Evolutionary conservation across 2,888 invertebrate genomes (phyloP).

Genomic region (Epiperipatus broadwayi): DNA sequence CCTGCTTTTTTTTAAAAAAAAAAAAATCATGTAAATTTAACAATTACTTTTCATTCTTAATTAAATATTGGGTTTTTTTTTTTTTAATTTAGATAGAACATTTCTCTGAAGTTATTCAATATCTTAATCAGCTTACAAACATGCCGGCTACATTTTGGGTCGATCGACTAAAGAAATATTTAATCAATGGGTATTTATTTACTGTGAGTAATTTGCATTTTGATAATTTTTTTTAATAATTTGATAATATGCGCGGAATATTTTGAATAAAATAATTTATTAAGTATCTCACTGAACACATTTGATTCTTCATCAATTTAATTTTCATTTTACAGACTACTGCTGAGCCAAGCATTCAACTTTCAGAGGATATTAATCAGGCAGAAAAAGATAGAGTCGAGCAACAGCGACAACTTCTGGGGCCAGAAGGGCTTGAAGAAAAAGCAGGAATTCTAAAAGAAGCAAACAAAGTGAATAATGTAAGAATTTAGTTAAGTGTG

Average conservation of each 20-base stretch:
- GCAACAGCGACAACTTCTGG: constrained; percentile 42
- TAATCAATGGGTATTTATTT: constrained; percentile 41
- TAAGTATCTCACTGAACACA: not conserved
- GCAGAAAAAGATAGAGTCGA: constrained; percentile 51
- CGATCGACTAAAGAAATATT: constrained; percentile 44
- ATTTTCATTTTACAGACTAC: constrained; percentile 27
- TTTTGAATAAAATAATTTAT: no score
- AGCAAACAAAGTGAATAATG: constrained; percentile 57
- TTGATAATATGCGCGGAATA: no score
- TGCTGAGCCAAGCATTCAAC: constrained; percentile 42
- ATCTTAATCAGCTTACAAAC: constrained; percentile 39
- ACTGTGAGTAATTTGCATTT: constrained; percentile 31
- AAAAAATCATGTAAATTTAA: no score
- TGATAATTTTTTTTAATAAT: not conserved
- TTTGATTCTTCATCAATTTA: no score
- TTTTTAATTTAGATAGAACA: constrained; percentile 35
- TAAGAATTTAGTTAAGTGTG: no score
- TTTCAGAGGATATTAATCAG: constrained; percentile 44
- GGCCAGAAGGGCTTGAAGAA: constrained; percentile 44
- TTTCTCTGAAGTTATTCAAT: constrained; percentile 46
- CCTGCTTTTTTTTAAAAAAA: no score
- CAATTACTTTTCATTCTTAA: not conserved
- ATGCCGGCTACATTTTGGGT: constrained; percentile 51
- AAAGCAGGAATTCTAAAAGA: constrained; percentile 41
- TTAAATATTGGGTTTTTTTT: not conserved